phyloP scores from a whole-genome alignment of 2,113 vertebrate species.

The Emydura subglobosa region DNA sequence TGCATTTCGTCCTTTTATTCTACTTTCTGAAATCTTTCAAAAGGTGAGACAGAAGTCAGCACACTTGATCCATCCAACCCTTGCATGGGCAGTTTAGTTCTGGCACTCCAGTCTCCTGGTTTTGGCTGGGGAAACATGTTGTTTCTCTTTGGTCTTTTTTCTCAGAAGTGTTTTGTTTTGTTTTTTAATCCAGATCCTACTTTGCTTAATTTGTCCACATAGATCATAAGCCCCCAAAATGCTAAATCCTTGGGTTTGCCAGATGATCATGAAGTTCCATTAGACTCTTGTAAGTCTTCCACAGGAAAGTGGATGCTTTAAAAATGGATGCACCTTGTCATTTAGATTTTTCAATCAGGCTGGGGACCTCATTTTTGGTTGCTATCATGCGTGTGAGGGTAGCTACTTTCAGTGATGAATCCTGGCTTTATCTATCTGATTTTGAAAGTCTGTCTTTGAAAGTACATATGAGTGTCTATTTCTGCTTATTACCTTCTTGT shows the following conservation, averaged over 20 bases:
- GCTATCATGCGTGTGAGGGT: not conserved
- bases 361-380: not conserved
- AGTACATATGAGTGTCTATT: not conserved
- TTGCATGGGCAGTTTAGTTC: not conserved
- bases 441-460: not conserved
- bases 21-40: not conserved
- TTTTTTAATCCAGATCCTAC: not conserved
- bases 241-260: not conserved
- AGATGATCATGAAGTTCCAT: not conserved
- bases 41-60: not conserved
- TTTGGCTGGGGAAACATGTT: not conserved
- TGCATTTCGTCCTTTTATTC: not conserved
- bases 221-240: not conserved
- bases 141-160: not conserved
- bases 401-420: not conserved
- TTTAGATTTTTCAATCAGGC: not conserved
- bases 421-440: slow-evolving; percentile 1
- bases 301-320: not conserved
- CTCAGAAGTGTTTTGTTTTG: not conserved
- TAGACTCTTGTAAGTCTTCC: not conserved
- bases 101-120: not conserved
- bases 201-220: not conserved
- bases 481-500: not conserved
- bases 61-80: not conserved
- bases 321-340: not conserved